A percentile compares a stretch with the other conserved stretches of the same genome.
phyloP scores from a whole-genome alignment of 2,113 vertebrate species.

The Oreochromis spilurus region DNA sequence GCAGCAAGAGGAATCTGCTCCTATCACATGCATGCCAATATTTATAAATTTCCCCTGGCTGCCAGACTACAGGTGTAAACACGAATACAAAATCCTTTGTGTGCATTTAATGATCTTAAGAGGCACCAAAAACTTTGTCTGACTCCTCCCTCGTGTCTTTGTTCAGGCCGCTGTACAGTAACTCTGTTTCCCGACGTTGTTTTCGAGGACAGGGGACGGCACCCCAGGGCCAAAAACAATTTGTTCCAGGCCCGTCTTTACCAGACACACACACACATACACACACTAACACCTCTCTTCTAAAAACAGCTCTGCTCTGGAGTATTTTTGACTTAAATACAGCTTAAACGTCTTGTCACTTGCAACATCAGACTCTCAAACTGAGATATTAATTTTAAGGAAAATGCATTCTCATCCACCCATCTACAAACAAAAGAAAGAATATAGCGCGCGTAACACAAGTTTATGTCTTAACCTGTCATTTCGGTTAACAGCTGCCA shows the following conservation, averaged over 20 bases:
- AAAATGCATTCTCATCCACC: not conserved
- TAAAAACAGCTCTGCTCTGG: not conserved
- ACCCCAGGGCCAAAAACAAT: conserved; percentile 40
- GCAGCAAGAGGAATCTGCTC: conserved; percentile 29
- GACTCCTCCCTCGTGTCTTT: conserved; percentile 9
- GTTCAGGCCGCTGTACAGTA: conserved; percentile 13
- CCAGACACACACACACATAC: not conserved
- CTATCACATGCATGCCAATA: not conserved
- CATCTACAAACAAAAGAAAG: not conserved
- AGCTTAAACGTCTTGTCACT: not conserved
- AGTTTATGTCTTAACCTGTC: not conserved
- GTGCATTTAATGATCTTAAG: not conserved
- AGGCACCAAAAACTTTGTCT: conserved; percentile 5
- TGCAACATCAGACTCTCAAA: not conserved
- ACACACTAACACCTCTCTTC: not conserved
- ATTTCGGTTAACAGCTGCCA: not conserved
- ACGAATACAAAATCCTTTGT: not conserved
- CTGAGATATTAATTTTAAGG: not conserved
- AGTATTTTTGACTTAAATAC: conserved; percentile 24
- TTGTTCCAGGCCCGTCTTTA: conserved; percentile 26
- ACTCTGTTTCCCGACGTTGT: not conserved
- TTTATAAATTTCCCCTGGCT: not conserved
- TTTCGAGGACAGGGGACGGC: conserved; percentile 42
- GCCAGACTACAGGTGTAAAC: conserved; percentile 35
- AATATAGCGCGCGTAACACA: not conserved